Conservation (phyloP, 1,140 invertebrate species). For the Wasmannia auropunctata region DNA sequence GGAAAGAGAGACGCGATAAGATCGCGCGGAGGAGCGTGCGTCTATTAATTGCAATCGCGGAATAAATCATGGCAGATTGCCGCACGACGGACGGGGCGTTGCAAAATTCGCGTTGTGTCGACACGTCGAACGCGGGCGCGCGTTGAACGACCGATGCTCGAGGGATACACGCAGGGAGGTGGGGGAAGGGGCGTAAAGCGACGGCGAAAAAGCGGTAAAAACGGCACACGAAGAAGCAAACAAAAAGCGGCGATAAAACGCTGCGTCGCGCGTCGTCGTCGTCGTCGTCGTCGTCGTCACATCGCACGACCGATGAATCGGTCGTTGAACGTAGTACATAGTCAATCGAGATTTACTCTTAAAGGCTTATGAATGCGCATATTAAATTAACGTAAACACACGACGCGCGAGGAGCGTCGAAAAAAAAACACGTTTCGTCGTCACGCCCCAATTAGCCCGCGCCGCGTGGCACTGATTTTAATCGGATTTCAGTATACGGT, state of each 20-base stretch:
- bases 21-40: constrained; percentile 1
- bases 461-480: background rate
- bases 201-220: background rate
- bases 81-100: background rate
- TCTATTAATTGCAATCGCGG: constrained; percentile 36
- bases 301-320: constrained; percentile 14
- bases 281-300: background rate
- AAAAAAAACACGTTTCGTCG: constrained; percentile 48
- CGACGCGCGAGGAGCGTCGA: constrained; percentile 1
- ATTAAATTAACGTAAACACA: constrained; percentile 45
- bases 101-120: constrained; percentile 16
- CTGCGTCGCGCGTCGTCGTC: no score
- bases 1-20: constrained; percentile 11
- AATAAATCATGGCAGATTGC: constrained; percentile 36
- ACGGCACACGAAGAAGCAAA: background rate
- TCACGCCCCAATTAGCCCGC: constrained; percentile 42
- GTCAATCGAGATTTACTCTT: constrained; percentile 35
- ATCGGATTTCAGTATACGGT: constrained; percentile 21
- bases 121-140: background rate
- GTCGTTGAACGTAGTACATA: constrained; percentile 54
- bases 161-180: no score
- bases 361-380: constrained; percentile 22
- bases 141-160: constrained; percentile 6
- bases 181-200: constrained; percentile 3
- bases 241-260: constrained; percentile 30